Percentiles rank a stretch among this genome's conserved stretches.
Evolutionary conservation across 1,140 invertebrate species (phyloP).

Genomic region (Platyscapa corneri): DNA sequence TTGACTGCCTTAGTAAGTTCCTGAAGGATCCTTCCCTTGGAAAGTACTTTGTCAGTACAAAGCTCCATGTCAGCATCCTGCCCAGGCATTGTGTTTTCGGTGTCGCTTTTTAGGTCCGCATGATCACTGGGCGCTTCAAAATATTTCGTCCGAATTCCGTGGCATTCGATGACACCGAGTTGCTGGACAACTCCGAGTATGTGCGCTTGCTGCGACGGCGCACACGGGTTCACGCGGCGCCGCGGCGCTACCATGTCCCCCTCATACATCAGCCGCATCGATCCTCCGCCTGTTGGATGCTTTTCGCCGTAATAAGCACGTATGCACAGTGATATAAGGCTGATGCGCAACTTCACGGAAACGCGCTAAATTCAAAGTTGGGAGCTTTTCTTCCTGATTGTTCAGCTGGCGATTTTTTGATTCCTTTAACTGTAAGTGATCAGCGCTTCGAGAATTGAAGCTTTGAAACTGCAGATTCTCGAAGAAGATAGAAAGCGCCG

Average conservation of each 20-base stretch:
- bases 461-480: not conserved
- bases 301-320: not conserved
- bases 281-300: conserved; percentile 38
- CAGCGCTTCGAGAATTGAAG: too few relatives aligned
- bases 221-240: not conserved
- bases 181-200: conserved; percentile 19
- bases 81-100: conserved; percentile 55
- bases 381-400: not conserved
- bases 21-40: conserved; percentile 71
- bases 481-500: not conserved
- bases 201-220: conserved; percentile 27
- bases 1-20: conserved; percentile 74
- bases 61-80: conserved; percentile 68
- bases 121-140: not conserved
- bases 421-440: too few relatives aligned
- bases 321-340: not conserved
- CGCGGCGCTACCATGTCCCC: conserved; percentile 25
- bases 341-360: not conserved
- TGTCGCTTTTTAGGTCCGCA: not conserved
- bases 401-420: too few relatives aligned
- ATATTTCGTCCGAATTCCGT: conserved; percentile 2
- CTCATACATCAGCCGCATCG: conserved; percentile 46
- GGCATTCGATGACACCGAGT: not conserved
- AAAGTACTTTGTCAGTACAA: conserved; percentile 72
- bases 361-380: not conserved